Base-by-base conservation (phyloP, 2,888 invertebrate genomes). In the Xestoiulus laeticollis region DNA sequence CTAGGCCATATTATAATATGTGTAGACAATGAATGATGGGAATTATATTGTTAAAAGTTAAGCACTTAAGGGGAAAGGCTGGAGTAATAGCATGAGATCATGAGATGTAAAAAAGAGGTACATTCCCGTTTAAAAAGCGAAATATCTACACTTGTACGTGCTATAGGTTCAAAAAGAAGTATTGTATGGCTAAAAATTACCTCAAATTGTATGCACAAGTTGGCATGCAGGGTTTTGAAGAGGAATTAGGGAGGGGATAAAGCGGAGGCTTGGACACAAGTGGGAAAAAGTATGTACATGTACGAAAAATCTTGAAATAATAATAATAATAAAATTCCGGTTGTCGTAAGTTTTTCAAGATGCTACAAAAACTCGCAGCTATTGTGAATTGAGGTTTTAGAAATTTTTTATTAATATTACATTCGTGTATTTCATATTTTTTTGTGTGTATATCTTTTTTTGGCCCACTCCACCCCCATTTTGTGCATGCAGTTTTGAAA, bases 381-480 rank as follows among this genome's bases (percentile, higher is more conserved):
- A 59, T 59, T 59, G 59, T 59, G 59, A 16, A 59, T 59, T 10
- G 59, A 59, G 59, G 59, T 59, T 59, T 59, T 59, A 59, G 59
- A 22, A n/a, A 59, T n/a, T 59, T 44, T 59, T 59, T 59, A 59
- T 59, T 22, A 59, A 22, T 59, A 59, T 59, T 59, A 22, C 22
- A 10, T 5, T 12, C 59, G 10, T 59, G 59, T 59, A 59, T 53
- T 53, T 53, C 22, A 22, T 59, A 16, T 59, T 4, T 22, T 8
- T 59, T 22, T 22, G n/a, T 59, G n/a, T 22, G 59, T 59, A 22
- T n/a, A n/a, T 59, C n/a, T n/a, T 6, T 59, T 16, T 22, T 22
- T n/a, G n/a, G 59, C 59, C 59, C 59, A 59, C 59, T 59, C 59
- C 59, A 59, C 59, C 59, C 59, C 59, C 59, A n/a, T 59, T 59